These are phyloP conservation scores for Halotydeus destructor DNA, from an alignment of 1,140 invertebrate genomes.

Conservation along the genomic window DNA sequence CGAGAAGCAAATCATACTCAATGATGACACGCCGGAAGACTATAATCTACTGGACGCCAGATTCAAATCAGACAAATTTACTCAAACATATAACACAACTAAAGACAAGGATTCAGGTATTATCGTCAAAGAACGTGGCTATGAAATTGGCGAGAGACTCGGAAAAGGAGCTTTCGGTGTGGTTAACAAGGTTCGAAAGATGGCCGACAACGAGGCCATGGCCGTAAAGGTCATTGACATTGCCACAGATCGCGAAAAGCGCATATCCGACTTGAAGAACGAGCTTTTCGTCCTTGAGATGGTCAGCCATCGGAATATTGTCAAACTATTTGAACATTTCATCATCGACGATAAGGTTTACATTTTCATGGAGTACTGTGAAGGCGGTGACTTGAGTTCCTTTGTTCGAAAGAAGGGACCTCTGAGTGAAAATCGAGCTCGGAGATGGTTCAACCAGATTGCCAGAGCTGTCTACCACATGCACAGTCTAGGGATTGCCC, in stretches of 20 bases:
- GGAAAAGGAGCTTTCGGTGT: constrained; percentile 2
- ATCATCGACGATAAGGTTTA: constrained; percentile 4
- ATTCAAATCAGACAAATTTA: no score
- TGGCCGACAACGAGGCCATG: not conserved
- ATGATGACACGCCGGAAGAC: no score
- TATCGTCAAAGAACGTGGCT: no score
- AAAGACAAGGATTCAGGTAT: no score
- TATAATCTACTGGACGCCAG: no score
- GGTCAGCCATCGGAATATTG: not conserved
- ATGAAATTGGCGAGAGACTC: not conserved
- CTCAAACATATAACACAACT: no score
- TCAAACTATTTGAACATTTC: constrained; percentile 8
- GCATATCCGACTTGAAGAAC: not conserved
- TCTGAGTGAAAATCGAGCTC: not conserved
- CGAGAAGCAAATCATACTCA: no score
- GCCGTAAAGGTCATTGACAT: constrained; percentile 9
- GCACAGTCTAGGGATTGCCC: constrained; percentile 4
- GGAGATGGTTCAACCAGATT: constrained; percentile 2
- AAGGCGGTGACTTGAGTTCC: constrained; percentile 4
- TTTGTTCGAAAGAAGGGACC: not conserved
- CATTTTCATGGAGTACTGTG: constrained; percentile 8
- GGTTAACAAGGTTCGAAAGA: not conserved
- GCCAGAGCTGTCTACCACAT: not conserved
- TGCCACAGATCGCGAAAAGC: not conserved
- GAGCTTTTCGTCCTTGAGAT: constrained; percentile 6